Evolutionary conservation across 2,888 invertebrate genomes (phyloP), one percentile per base, ranked within the genome.

Genomic region (Nipponacmea schrenckii): DNA sequence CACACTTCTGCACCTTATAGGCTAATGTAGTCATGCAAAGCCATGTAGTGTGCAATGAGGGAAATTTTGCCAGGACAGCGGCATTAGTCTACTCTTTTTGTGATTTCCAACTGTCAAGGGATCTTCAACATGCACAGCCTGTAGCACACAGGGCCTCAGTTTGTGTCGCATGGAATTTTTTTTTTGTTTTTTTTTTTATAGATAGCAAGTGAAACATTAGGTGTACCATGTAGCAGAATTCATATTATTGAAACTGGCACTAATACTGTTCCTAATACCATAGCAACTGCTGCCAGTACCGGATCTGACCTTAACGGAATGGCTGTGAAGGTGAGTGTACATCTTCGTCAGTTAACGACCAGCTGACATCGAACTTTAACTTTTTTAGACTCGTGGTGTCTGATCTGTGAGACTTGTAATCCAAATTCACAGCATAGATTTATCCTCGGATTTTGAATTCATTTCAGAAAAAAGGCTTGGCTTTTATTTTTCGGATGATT

Each of bases 271-370:
- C 75, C 81, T 10, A 79, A 79, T 68, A 62, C 75, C 4, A 68
- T 67, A 12, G 64, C 74, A 7, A 76, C 80, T 20, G 79, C 77
- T 12, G 81, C 71, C 2, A 79, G 79, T 31, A 64, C 72, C 0
- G 71, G 74, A 2, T 74, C 81, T 15, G 81, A 81, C 66, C 56
- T 79, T 17, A 72, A 77, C 69, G 80, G 80, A 27, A 73, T 71
- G 63, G 78, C 78, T 3, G 74, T 79, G 15, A 69, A 75, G 73
- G 76, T 78, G 12, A 56, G 56, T 5, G 20, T 0, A 39, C 10
- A 1, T 39, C 39, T 5, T 39, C 7, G 8, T 39, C 5, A 2
- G 31, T n/a, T n/a, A n/a, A 5, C 31, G 5, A 31, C 5, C 31
- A 31, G 31, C 31, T 31, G 31, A 5, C 31, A 31, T 5, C 31